Evolutionary conservation across 2,113 vertebrate genomes (phyloP).

Genomic region (Pandion haliaetus): DNA sequence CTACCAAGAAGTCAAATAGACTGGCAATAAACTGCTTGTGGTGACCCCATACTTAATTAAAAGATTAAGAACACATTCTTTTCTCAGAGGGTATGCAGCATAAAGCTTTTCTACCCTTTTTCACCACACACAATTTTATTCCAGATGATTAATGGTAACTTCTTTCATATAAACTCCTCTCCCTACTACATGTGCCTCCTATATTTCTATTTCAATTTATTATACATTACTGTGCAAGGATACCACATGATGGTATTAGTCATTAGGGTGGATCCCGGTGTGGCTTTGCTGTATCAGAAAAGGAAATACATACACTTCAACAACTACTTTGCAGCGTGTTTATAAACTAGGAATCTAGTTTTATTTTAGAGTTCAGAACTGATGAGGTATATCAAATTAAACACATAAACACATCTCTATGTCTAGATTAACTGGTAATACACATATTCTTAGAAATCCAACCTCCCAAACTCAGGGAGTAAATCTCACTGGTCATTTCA

Average conservation of each 20-base stretch:
- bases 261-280: background rate
- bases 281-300: background rate
- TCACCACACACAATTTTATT: background rate
- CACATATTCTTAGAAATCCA: background rate
- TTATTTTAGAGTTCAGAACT: background rate
- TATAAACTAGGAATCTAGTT: background rate
- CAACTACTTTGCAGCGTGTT: background rate
- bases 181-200: background rate
- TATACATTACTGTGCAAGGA: background rate
- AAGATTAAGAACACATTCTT: background rate
- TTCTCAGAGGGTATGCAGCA: background rate
- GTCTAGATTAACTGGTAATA: background rate
- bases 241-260: background rate
- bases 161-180: background rate
- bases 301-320: background rate
- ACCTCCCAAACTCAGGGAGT: background rate
- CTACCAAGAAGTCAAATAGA: background rate
- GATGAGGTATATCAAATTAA: background rate
- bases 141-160: background rate
- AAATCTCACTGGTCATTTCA: background rate
- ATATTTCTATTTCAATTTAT: background rate
- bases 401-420: background rate
- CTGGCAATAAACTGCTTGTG: background rate
- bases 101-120: background rate
- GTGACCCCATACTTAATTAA: background rate